Evolutionary conservation across 2,888 invertebrate species (phyloP).

Genomic region (Monochamus alternatus): DNA sequence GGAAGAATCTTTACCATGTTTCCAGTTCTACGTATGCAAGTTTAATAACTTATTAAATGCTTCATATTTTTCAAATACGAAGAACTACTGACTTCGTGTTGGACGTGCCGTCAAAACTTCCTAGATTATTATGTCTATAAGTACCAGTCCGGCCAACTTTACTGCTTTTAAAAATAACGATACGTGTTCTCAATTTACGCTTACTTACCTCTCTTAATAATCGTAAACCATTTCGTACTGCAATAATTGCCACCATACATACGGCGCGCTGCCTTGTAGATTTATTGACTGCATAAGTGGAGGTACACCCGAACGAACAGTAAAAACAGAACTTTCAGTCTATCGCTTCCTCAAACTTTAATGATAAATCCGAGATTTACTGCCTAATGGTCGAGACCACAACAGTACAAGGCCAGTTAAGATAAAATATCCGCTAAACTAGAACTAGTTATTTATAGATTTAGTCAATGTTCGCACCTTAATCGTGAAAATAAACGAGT

Average conservation of each 20-base stretch:
- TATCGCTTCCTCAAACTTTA: constrained; percentile 28
- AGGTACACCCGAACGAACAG: constrained; percentile 18
- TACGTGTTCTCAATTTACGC: constrained; percentile 21
- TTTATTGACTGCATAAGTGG: constrained; percentile 23
- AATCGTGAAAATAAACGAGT: constrained; percentile 24
- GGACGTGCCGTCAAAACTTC: constrained; percentile 16
- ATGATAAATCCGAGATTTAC: constrained; percentile 42
- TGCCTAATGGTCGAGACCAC: constrained; percentile 33
- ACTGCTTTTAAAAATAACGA: constrained; percentile 14
- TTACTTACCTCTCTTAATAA: constrained; percentile 30
- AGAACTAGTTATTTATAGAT: constrained; percentile 32
- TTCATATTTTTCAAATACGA: too few relatives aligned
- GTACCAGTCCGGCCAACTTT: not conserved
- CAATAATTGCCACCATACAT: constrained; percentile 20
- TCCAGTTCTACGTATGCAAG: too few relatives aligned
- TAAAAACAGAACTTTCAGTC: constrained; percentile 25
- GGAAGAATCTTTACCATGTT: too few relatives aligned
- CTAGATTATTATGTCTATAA: constrained; percentile 18
- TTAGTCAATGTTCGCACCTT: constrained; percentile 30
- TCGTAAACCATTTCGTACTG: constrained; percentile 27
- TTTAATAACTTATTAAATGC: not conserved
- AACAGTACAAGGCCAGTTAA: constrained; percentile 35
- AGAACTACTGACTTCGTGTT: too few relatives aligned
- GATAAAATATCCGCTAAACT: constrained; percentile 33
- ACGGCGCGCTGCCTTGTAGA: constrained; percentile 15